Percentiles rank a stretch among this genome's conserved stretches.
phyloP scores from a whole-genome alignment of 2,888 invertebrate genomes.

The Ornithoptera alexandrae region DNA sequence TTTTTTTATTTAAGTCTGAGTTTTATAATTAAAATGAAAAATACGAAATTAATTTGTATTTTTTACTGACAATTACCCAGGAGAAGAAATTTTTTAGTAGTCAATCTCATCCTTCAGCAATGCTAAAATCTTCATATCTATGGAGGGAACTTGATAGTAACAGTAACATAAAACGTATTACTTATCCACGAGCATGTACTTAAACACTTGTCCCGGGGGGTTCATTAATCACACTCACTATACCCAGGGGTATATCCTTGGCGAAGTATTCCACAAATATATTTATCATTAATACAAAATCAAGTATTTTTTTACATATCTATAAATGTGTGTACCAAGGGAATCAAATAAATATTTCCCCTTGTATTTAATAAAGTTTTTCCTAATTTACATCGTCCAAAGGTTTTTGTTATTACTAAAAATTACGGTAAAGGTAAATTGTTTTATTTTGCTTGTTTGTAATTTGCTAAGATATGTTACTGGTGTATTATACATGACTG shows the following conservation, averaged over 20 bases:
- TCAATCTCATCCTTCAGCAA: slow-evolving; percentile 6
- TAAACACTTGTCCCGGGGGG: slow-evolving; percentile 19
- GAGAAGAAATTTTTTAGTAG: neutral
- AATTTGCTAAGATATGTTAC: slow-evolving; percentile 17
- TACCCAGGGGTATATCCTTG: slow-evolving; percentile 1
- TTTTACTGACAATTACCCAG: neutral
- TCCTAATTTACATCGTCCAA: neutral
- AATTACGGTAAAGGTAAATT: neutral
- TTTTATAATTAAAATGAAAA: too few relatives aligned
- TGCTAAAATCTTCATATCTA: slow-evolving; percentile 10
- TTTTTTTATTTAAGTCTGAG: too few relatives aligned
- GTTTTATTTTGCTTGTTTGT: neutral
- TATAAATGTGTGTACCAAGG: neutral
- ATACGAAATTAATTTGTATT: neutral
- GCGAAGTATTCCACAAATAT: neutral
- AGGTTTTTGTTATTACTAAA: neutral
- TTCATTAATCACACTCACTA: slow-evolving; percentile 23
- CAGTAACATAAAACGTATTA: slow-evolving; percentile 14
- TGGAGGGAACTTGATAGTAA: slow-evolving; percentile 14
- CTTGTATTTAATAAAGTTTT: neutral
- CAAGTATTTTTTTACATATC: neutral
- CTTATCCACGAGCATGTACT: slow-evolving; percentile 11
- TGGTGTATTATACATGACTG: slow-evolving; percentile 23
- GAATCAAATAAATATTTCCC: neutral
- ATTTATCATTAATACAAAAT: slow-evolving; percentile 7